phyloP scores from a whole-genome alignment of 2,888 invertebrate species.

The Ormyrus pomaceus region DNA sequence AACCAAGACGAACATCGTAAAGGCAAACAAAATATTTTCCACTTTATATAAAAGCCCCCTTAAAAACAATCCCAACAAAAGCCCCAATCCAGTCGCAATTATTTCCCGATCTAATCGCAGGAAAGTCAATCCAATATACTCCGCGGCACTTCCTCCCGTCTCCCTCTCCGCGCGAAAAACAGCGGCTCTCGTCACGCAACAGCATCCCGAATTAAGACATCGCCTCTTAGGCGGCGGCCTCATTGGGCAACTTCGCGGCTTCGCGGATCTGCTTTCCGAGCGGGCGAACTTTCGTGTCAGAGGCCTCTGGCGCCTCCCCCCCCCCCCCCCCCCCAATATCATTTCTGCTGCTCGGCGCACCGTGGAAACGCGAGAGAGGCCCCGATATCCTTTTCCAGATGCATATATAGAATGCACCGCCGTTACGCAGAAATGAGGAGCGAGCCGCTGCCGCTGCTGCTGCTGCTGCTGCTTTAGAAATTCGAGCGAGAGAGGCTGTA shows the following conservation, averaged over 20 bases:
- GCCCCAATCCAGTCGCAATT: background rate
- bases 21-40: too few relatives aligned
- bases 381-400: constrained; percentile 29
- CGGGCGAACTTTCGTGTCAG: constrained; percentile 50
- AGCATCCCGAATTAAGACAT: constrained; percentile 43
- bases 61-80: too few relatives aligned
- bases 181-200: constrained; percentile 8
- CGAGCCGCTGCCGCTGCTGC: too few relatives aligned
- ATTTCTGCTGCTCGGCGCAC: constrained; percentile 2
- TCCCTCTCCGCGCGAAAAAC: too few relatives aligned
- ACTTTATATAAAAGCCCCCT: too few relatives aligned
- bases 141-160: too few relatives aligned
- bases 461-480: too few relatives aligned
- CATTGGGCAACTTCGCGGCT: constrained; percentile 5
- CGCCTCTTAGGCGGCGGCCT: background rate
- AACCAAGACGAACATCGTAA: too few relatives aligned
- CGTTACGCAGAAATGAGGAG: too few relatives aligned
- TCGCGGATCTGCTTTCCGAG: constrained; percentile 40
- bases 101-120: too few relatives aligned
- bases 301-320: background rate
- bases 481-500: too few relatives aligned
- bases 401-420: background rate
- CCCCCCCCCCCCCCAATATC: background rate
- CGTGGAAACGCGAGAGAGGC: constrained; percentile 24
- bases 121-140: too few relatives aligned